Conservation (phyloP, 2,113 vertebrate species). For the Cyprinodon tularosa region DNA sequence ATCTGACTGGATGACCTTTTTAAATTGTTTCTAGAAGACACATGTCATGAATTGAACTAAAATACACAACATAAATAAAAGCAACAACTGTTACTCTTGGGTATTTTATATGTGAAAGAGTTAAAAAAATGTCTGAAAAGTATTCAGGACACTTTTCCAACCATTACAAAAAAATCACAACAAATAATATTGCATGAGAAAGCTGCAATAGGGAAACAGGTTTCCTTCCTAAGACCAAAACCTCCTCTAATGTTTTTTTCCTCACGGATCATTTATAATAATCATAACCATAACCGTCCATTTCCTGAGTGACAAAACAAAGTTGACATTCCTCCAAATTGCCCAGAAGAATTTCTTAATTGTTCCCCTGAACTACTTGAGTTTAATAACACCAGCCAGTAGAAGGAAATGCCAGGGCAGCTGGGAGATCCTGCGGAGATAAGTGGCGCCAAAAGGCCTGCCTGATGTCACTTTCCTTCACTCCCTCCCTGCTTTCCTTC, state of each 20-base stretch:
- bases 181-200: background rate
- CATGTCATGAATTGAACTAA: too few species aligned
- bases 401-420: constrained; percentile 72
- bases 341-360: constrained; percentile 9
- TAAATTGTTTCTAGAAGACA: too few species aligned
- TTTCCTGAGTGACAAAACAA: background rate
- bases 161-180: too few species aligned
- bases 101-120: too few species aligned
- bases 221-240: background rate
- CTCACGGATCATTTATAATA: constrained; percentile 5
- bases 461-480: constrained; percentile 59
- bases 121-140: too few species aligned
- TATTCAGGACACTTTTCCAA: too few species aligned
- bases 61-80: too few species aligned
- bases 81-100: too few species aligned
- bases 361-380: constrained; percentile 10
- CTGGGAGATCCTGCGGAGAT: constrained; percentile 71
- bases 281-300: background rate
- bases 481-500: constrained; percentile 3
- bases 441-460: constrained; percentile 67
- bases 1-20: too few species aligned
- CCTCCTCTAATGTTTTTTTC: background rate
- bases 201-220: background rate
- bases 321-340: background rate
- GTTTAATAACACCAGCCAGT: constrained; percentile 23